These are phyloP conservation scores for Toxonevra muliebris DNA, from an alignment of 2,888 invertebrate genomes.

Conservation along the genomic window DNA sequence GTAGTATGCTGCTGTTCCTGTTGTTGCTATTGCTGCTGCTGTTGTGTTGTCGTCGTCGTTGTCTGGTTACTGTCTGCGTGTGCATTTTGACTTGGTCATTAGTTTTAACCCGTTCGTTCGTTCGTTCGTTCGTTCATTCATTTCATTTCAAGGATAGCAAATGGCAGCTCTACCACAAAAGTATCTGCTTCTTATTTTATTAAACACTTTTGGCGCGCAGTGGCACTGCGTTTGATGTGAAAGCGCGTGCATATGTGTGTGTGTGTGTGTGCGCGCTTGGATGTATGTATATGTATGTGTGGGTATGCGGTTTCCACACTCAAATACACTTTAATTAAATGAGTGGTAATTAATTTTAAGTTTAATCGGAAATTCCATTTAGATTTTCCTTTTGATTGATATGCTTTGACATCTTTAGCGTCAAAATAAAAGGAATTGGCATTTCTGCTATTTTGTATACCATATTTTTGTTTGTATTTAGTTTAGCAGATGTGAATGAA, in stretches of 20 bases:
- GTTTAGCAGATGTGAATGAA: not conserved
- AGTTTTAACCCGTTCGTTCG: conserved; percentile 49
- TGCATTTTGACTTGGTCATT: conserved; percentile 57
- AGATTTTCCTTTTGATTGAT: conserved; percentile 59
- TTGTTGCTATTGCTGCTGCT: conserved; percentile 4
- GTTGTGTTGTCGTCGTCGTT: conserved; percentile 6
- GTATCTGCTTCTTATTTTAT: not conserved
- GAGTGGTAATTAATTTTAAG: conserved; percentile 64
- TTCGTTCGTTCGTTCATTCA: conserved; percentile 7
- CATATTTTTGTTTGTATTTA: not conserved
- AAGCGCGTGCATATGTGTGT: conserved; percentile 18
- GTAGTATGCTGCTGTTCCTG: conserved; percentile 17
- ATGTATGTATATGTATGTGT: conserved; percentile 30
- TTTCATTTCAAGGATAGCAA: conserved; percentile 10
- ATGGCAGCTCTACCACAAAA: conserved; percentile 28
- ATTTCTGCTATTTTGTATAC: not conserved
- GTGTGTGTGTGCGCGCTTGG: not conserved
- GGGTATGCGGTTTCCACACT: conserved; percentile 51
- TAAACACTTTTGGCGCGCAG: conserved; percentile 32
- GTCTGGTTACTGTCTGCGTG: conserved; percentile 61
- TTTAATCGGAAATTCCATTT: conserved; percentile 64
- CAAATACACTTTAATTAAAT: conserved; percentile 64
- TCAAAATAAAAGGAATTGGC: conserved; percentile 23
- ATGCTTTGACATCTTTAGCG: conserved; percentile 50
- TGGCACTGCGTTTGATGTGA: conserved; percentile 41